A percentile compares a stretch with the other conserved stretches of the same genome.
Conservation (phyloP, 2,888 invertebrate species). For the Temnothorax ravouxi region DNA sequence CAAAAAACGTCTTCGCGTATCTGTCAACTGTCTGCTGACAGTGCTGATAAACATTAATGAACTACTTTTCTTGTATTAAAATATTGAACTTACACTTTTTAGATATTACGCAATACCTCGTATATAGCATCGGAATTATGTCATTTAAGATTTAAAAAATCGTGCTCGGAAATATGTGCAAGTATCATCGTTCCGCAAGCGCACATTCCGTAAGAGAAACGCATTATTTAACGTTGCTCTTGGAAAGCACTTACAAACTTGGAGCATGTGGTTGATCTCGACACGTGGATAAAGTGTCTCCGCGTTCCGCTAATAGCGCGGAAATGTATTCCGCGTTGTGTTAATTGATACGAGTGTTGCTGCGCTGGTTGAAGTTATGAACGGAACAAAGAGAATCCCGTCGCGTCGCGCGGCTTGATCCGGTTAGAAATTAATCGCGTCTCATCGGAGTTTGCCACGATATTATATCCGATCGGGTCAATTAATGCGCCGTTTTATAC, state of each 20-base stretch:
- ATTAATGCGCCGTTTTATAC: background rate
- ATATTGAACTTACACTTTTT: background rate
- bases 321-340: conserved; percentile 16
- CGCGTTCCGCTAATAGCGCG: conserved; percentile 20
- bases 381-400: background rate
- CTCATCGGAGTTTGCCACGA: background rate
- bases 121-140: background rate
- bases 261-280: background rate
- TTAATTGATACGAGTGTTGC: conserved; percentile 12
- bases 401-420: background rate
- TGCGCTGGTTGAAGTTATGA: background rate
- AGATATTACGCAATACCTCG: background rate
- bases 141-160: background rate
- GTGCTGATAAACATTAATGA: background rate
- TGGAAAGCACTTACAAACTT: conserved; percentile 9
- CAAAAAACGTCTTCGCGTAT: background rate
- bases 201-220: background rate
- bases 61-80: background rate
- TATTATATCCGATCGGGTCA: background rate
- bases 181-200: background rate
- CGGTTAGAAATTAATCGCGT: conserved; percentile 12
- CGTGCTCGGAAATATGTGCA: background rate
- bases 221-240: background rate
- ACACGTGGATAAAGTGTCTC: conserved; percentile 2
- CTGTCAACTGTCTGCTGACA: background rate